Evolutionary conservation across 2,888 invertebrate genomes (phyloP), one percentile per base, ranked within the genome.

Genomic region (Sceliomorpha sp.): DNA sequence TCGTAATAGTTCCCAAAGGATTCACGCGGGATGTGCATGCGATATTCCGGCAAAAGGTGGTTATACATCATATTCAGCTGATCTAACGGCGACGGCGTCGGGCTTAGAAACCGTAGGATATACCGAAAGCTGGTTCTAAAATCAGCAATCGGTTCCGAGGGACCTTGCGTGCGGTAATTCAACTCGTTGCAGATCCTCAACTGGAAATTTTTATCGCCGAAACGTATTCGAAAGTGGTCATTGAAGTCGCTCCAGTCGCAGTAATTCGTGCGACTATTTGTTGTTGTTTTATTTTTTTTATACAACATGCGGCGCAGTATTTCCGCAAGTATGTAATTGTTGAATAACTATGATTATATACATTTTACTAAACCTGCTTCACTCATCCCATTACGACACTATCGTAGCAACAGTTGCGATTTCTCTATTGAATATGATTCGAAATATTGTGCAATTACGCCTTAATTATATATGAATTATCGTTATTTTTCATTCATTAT

Each of bases 181-280:
- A 44, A 12, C 20, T 45, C 37, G 24, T 56, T 37, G 2, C 31
- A 34, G 0, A 44, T 32, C 0, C 36, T 4, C 8, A 45, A n/a
- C 12, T 56, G 36, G 17, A 37, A 45, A 45, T 56, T 45, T 17
- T 45, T 13, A n/a, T 56, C 45, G 3, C 56, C 56, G 15, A 56
- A 56, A 20, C 34, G 31, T 3, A 20, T 1, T 2, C 37, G 15
- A 29, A 56, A 56, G 31, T 56, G 45, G n/a, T 45, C 37, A 3
- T 37, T 20, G 31, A 56, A 56, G 20, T 56, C 56, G 5, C 3
- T 15, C 44, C 45, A 45, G n/a, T n/a, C n/a, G n/a, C n/a, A n/a
- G n/a, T n/a, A n/a, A n/a, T n/a, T n/a, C n/a, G n/a, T n/a, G n/a
- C n/a, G n/a, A n/a, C n/a, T n/a, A n/a, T n/a, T n/a, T n/a, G n/a